These are phyloP conservation scores for Odontothrips loti DNA, from an alignment of 2,888 invertebrate genomes.

Conservation along the genomic window DNA sequence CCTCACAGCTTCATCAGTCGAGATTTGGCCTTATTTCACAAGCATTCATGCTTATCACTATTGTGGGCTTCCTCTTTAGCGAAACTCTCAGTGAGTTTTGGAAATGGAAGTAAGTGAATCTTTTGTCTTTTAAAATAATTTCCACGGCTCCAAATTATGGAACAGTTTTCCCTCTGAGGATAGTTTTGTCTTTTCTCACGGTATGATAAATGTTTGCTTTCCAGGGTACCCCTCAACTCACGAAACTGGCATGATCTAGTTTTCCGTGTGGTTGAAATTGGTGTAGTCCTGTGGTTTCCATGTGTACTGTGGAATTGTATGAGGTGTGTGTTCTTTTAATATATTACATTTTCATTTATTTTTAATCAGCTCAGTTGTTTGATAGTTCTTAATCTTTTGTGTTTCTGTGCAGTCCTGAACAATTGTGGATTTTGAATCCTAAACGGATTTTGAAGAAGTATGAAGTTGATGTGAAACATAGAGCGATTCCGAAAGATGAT, in stretches of 20 bases:
- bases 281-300: slow-evolving; percentile 91
- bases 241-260: slow-evolving; percentile 90
- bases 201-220: slow-evolving; percentile 37
- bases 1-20: slow-evolving; percentile 86
- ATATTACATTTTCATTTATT: slow-evolving; percentile 14
- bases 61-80: slow-evolving; percentile 82
- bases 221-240: slow-evolving; percentile 78
- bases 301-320: slow-evolving; percentile 95
- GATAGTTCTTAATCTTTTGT: slow-evolving; percentile 5
- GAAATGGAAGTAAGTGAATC: slow-evolving; percentile 74
- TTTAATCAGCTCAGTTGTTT: slow-evolving; percentile 28
- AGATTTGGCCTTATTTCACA: slow-evolving; percentile 82
- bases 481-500: slow-evolving; percentile 31
- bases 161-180: no score
- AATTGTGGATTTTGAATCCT: slow-evolving; percentile 90
- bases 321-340: slow-evolving; percentile 50
- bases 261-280: slow-evolving; percentile 86
- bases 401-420: slow-evolving; percentile 60
- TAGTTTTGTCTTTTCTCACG: slow-evolving; percentile 21
- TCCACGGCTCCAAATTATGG: not conserved
- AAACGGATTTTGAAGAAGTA: slow-evolving; percentile 71
- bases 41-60: slow-evolving; percentile 84
- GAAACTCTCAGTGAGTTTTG: slow-evolving; percentile 89
- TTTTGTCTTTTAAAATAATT: no score
- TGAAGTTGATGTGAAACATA: slow-evolving; percentile 43